phyloP scores from a whole-genome alignment of 2,113 vertebrate genomes.

The Cottus gobio region DNA sequence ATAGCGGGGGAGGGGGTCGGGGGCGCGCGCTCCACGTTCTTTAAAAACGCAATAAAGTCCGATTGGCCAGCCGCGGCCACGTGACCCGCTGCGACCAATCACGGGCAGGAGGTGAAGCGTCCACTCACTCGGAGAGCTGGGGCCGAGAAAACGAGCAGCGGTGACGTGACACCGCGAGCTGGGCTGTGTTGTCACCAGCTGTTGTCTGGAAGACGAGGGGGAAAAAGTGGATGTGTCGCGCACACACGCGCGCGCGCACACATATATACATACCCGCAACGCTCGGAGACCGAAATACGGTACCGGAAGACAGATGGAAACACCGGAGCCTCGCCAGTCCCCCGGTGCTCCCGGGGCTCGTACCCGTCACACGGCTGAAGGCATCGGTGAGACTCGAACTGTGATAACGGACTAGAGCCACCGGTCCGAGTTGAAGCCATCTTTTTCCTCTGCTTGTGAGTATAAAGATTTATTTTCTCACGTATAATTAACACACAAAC shows the following conservation, averaged over 20 bases:
- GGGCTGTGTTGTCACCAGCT: constrained; percentile 78
- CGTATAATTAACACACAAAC: background rate
- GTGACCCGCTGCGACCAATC: constrained; percentile 65
- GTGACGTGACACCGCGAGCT: constrained; percentile 70
- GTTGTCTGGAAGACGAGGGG: constrained; percentile 53
- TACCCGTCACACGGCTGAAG: constrained; percentile 51
- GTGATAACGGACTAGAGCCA: constrained; percentile 61
- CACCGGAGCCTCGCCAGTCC: constrained; percentile 23
- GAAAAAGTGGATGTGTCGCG: constrained; percentile 46
- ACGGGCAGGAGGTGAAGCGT: constrained; percentile 28
- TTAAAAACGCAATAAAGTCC: constrained; percentile 21
- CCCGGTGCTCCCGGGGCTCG: background rate
- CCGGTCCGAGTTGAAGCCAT: constrained; percentile 68
- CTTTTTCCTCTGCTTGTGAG: constrained; percentile 57
- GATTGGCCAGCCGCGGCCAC: constrained; percentile 33
- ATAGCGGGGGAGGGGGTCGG: constrained; percentile 6
- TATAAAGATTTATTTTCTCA: constrained; percentile 15
- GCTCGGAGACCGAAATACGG: background rate
- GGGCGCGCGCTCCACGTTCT: constrained; percentile 35
- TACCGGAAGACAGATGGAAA: constrained; percentile 21
- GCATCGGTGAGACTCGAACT: constrained; percentile 42
- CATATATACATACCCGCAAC: background rate
- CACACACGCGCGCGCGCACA: background rate
- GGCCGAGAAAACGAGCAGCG: constrained; percentile 30
- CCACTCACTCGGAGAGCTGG: background rate